Conservation (phyloP, 2,888 invertebrate species). For the Antheraea assamensis region DNA sequence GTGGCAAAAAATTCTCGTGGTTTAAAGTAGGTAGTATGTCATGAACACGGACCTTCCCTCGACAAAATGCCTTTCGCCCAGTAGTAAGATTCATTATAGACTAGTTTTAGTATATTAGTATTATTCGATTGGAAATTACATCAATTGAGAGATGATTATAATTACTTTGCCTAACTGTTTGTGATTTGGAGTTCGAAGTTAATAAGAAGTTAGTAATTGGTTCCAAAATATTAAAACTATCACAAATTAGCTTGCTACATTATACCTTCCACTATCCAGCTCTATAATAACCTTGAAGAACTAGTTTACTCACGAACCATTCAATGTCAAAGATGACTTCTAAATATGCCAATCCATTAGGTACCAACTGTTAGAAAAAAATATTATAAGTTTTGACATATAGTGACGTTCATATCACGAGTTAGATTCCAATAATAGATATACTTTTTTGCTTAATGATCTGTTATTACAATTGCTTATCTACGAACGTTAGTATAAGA, state of each 20-base stretch:
- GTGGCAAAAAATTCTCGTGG: too few species aligned
- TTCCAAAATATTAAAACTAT: not conserved
- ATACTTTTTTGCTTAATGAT: constrained; percentile 33
- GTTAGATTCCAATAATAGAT: constrained; percentile 40
- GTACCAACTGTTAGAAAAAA: constrained; percentile 13
- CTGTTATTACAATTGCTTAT: constrained; percentile 1
- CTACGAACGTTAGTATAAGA: not conserved
- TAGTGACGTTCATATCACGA: constrained; percentile 29
- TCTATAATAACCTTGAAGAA: not conserved
- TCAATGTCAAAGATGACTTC: constrained; percentile 6
- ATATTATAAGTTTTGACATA: constrained; percentile 30
- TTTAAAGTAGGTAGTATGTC: too few species aligned
- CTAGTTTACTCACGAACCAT: not conserved
- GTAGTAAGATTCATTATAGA: too few species aligned
- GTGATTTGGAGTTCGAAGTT: not conserved
- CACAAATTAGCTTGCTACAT: not conserved
- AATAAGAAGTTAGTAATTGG: not conserved
- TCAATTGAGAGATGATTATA: not conserved
- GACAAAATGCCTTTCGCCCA: too few species aligned
- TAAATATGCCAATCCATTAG: not conserved
- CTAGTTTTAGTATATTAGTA: too few species aligned
- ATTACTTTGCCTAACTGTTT: not conserved
- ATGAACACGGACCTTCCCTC: too few species aligned
- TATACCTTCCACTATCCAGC: not conserved
- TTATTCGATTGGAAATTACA: too few species aligned